phyloP scores from a whole-genome alignment of 2,113 vertebrate genomes.

The Gadus macrocephalus region DNA sequence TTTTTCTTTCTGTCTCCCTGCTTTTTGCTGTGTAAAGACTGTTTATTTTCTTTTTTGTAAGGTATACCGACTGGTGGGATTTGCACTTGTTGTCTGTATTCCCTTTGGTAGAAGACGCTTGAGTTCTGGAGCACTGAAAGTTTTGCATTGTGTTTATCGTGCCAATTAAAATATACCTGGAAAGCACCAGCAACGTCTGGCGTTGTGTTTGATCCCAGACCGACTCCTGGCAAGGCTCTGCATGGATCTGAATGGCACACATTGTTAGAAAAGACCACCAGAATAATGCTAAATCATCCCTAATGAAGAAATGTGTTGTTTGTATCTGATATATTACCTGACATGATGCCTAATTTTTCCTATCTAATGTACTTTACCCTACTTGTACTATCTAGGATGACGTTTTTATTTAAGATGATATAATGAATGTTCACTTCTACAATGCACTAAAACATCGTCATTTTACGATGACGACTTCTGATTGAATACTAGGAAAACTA shows the following conservation, averaged over 20 bases:
- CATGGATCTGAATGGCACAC: no score
- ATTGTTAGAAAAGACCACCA: no score
- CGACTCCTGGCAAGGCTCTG: not conserved
- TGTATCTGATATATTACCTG: not conserved
- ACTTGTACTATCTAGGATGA: no score
- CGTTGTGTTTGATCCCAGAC: constrained; percentile 16
- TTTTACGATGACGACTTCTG: no score
- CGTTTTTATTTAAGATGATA: no score
- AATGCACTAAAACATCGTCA: no score
- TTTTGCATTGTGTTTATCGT: constrained; percentile 79
- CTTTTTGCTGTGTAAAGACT: constrained; percentile 70
- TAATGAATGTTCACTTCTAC: no score
- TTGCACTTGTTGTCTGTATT: constrained; percentile 71
- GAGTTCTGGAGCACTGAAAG: constrained; percentile 75
- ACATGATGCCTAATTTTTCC: no score
- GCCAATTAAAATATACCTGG: constrained; percentile 77
- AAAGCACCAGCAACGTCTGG: constrained; percentile 32
- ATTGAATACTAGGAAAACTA: no score
- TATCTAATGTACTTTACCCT: no score
- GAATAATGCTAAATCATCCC: no score
- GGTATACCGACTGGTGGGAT: constrained; percentile 70
- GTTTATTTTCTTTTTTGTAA: constrained; percentile 30
- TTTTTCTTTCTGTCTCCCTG: constrained; percentile 35
- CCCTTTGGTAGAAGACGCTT: constrained; percentile 69
- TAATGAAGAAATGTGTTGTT: not conserved